These are phyloP conservation scores for Rhamphomyia laevipes DNA, from an alignment of 2,888 invertebrate genomes.

Conservation along the genomic window DNA sequence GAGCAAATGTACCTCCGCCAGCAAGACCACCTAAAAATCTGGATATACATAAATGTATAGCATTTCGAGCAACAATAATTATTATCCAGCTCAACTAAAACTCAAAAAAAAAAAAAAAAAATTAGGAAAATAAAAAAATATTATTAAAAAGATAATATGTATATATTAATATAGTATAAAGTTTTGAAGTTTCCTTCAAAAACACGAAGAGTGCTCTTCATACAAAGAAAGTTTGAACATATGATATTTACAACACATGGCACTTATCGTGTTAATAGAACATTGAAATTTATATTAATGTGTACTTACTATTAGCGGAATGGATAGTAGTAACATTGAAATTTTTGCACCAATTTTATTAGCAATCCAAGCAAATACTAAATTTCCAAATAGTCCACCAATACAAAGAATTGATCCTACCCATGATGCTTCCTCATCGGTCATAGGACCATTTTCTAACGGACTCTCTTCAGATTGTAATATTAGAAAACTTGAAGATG, in stretches of 20 bases:
- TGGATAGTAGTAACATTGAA: conserved; percentile 21
- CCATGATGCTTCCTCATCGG: conserved; percentile 29
- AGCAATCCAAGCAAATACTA: conserved; percentile 29
- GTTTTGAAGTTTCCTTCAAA: no score
- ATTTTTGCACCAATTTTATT: conserved; percentile 28
- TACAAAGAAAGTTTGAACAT: no score
- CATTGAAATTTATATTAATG: no score
- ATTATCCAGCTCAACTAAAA: conserved; percentile 27
- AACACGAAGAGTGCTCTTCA: no score
- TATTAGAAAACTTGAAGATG: conserved; percentile 30
- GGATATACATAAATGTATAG: conserved; percentile 21
- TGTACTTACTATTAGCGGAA: conserved; percentile 30
- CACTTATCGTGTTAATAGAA: no score
- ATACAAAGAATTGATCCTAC: conserved; percentile 31
- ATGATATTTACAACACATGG: no score
- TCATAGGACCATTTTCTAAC: conserved; percentile 27
- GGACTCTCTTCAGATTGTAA: conserved; percentile 25
- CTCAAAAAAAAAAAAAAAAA: neutral
- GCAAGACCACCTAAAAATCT: conserved; percentile 28
- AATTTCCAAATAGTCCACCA: conserved; percentile 29
- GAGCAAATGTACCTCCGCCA: conserved; percentile 26
- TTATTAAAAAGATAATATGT: no score
- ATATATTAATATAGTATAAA: no score
- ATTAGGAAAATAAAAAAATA: no score
- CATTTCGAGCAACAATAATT: conserved; percentile 24